These are phyloP conservation scores for Endomychus coccineus DNA, from an alignment of 2,888 invertebrate genomes.

Conservation along the genomic window DNA sequence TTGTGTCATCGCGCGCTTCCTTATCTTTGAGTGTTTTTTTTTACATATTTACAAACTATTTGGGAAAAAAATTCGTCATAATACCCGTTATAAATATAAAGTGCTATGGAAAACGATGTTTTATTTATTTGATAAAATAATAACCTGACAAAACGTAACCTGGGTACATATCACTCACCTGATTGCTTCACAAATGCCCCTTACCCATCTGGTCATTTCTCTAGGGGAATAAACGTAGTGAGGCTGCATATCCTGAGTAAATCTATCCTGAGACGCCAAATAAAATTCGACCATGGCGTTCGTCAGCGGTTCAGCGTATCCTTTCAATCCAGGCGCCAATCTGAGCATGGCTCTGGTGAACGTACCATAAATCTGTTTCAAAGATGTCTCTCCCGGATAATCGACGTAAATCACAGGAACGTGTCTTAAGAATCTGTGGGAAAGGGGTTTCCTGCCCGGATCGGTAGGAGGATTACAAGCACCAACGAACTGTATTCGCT, in stretches of 20 bases:
- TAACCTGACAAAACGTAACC: neutral
- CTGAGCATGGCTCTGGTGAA: conserved; percentile 98
- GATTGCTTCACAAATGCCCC: conserved; percentile 98
- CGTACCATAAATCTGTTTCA: conserved; percentile 97
- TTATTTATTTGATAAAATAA: too few relatives aligned
- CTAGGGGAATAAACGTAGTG: conserved; percentile 99
- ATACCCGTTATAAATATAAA: too few relatives aligned
- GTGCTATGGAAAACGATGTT: too few relatives aligned
- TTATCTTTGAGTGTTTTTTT: too few relatives aligned
- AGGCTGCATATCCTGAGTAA: conserved; percentile 99
- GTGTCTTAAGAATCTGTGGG: conserved; percentile 75
- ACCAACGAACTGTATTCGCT: conserved; percentile 98
- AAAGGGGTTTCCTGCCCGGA: conserved; percentile 94
- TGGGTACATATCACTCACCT: conserved; percentile 37
- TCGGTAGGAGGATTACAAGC: conserved; percentile 99
- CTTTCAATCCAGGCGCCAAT: conserved; percentile 82
- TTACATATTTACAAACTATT: too few relatives aligned
- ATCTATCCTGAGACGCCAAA: conserved; percentile 90
- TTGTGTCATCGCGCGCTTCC: too few relatives aligned
- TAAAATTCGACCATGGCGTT: conserved; percentile 99
- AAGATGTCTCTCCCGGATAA: conserved; percentile 95
- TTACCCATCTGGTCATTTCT: conserved; percentile 99
- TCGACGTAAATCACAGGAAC: conserved; percentile 99
- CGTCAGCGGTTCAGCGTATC: conserved; percentile 93
- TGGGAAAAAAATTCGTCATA: too few relatives aligned